A percentile compares a stretch with the other conserved stretches of the same genome.
phyloP scores from a whole-genome alignment of 2,888 invertebrate genomes.

The Ormyrus labotus region DNA sequence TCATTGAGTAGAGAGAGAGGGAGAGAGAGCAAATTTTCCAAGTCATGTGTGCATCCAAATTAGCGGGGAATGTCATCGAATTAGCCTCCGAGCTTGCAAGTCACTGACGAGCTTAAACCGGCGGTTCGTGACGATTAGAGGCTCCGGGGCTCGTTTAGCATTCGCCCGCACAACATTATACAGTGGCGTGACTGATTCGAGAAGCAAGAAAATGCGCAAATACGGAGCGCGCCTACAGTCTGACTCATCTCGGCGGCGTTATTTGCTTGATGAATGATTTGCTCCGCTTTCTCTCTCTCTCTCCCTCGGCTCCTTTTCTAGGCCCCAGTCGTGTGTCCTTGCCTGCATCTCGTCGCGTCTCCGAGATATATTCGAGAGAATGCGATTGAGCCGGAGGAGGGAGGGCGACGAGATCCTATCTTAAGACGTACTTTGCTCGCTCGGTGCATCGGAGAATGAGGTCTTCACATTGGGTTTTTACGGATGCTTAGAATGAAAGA shows the following conservation, averaged over 20 bases:
- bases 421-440: not conserved
- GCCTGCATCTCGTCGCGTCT: conserved; percentile 9
- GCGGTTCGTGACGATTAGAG: conserved; percentile 28
- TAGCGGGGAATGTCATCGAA: conserved; percentile 3
- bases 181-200: conserved; percentile 51
- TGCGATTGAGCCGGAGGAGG: conserved; percentile 31
- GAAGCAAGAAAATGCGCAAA: conserved; percentile 45
- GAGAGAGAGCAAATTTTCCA: not conserved
- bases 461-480: too few species aligned
- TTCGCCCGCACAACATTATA: conserved; percentile 43
- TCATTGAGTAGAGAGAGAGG: not conserved
- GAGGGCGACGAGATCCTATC: not conserved
- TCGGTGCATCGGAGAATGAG: not conserved
- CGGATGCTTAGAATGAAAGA: too few species aligned
- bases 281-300: conserved; percentile 58
- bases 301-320: conserved; percentile 1
- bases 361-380: conserved; percentile 37
- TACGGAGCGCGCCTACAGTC: conserved; percentile 56
- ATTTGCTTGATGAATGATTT: conserved; percentile 72
- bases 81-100: conserved; percentile 15
- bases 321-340: not conserved
- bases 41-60: not conserved
- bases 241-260: conserved; percentile 68
- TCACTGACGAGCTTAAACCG: conserved; percentile 9
- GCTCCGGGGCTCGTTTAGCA: conserved; percentile 9